These are phyloP conservation scores for Sthenelais limicola DNA, from an alignment of 2,888 invertebrate species.

Conservation along the genomic window DNA sequence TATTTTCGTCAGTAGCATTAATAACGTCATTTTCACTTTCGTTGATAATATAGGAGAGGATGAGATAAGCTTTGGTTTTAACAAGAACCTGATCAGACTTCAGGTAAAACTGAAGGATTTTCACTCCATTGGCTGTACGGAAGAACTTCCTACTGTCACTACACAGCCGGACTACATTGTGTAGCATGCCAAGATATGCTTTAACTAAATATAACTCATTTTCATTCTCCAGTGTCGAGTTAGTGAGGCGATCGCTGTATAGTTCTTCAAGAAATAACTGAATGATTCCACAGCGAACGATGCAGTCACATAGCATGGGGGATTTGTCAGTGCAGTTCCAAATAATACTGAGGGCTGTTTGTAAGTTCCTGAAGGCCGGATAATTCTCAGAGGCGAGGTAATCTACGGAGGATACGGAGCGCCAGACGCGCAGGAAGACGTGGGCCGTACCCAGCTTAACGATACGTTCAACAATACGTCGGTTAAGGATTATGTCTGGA, in stretches of 20 bases:
- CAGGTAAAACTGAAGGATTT: conserved; percentile 53
- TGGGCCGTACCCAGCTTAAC: conserved; percentile 52
- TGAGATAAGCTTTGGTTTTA: conserved; percentile 63
- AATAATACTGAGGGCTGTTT: conserved; percentile 57
- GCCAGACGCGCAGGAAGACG: conserved; percentile 52
- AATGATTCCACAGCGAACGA: conserved; percentile 50
- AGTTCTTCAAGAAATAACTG: conserved; percentile 51
- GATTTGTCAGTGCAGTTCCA: conserved; percentile 65
- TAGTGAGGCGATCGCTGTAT: conserved; percentile 30
- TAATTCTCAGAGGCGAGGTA: conserved; percentile 44
- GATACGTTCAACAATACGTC: conserved; percentile 50
- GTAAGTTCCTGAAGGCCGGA: conserved; percentile 55
- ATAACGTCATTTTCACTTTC: conserved; percentile 65
- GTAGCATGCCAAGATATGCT: conserved; percentile 65
- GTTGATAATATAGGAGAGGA: conserved; percentile 64
- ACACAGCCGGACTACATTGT: conserved; percentile 64
- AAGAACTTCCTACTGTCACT: conserved; percentile 57
- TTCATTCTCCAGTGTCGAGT: conserved; percentile 49
- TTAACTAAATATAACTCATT: conserved; percentile 58
- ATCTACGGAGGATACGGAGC: conserved; percentile 46
- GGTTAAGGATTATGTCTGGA: conserved; percentile 50
- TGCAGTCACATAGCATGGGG: conserved; percentile 57
- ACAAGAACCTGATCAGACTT: conserved; percentile 55
- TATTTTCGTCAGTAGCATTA: conserved; percentile 60
- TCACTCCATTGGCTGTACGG: conserved; percentile 54